Evolutionary conservation across 2,888 invertebrate species (phyloP), one percentile per base, ranked within the genome.

Genomic region (Bibio marci): DNA sequence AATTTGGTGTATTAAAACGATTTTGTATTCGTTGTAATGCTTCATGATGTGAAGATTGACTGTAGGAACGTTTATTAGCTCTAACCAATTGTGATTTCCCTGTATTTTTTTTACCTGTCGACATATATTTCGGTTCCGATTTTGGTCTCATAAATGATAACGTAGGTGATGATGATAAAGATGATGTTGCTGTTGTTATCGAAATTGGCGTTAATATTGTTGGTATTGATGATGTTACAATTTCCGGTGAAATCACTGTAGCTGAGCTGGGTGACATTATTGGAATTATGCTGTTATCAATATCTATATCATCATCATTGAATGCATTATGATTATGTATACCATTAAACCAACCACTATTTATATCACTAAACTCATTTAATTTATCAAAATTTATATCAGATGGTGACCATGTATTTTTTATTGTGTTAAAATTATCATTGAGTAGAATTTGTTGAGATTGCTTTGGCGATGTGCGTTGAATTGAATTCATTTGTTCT

Each of bases 21-120:
- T 22, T 22, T 34, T 65, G 60, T 70, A 71, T 70, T 67, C 71
- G 68, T 49, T 71, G 70, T 39, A 71, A 49, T 0, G 69, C 66
- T 52, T 72, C 71, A 46, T 72, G 71, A 19, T 67, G 57, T 10
- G 67, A 44, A 31, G 44, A 46, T 45, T 48, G 46, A 42, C 46
- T 48, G 31, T 46, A 44, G 30, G 47, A 45, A 19, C 48, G 47
- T 37, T 43, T 40, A n/a, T 33, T 39, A 22, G 8, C 22, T 6
- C 37, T 13, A 25, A 26, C 12, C 27, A 13, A 39, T 13, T 28
- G 30, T 25, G 26, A 22, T 32, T 32, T 26, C 12, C 28, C 33
- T 30, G 17, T 33, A 30, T 25, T 18, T 8, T 8, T 18, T 30
- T 17, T 30, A 17, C 8, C n/a, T 12, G 14, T 17, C 15, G 8